These are phyloP conservation scores for Alviniconcha strummeri DNA, from an alignment of 2,888 invertebrate species.

Conservation along the genomic window DNA sequence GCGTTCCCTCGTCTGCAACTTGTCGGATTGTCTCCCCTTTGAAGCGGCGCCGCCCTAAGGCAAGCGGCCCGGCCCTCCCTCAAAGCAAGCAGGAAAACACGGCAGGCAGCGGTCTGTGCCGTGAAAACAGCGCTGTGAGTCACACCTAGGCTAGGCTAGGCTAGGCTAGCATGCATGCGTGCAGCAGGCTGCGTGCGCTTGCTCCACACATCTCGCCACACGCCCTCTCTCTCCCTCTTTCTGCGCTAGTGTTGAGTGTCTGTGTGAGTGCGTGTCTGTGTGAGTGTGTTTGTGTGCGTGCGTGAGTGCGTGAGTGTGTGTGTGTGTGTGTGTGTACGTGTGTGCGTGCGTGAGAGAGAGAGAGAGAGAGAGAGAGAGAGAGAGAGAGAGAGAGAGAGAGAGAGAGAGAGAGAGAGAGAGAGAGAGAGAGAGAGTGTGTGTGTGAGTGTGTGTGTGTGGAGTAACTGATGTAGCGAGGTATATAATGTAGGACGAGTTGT, in stretches of 20 bases:
- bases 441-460: background rate
- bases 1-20: slow-evolving; percentile 16
- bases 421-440: background rate
- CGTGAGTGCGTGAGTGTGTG: background rate
- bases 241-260: background rate
- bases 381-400: background rate
- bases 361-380: background rate
- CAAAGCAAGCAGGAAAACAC: background rate
- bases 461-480: too few relatives aligned
- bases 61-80: background rate
- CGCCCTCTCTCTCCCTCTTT: too few relatives aligned
- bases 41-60: background rate
- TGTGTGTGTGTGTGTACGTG: background rate
- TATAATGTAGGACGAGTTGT: too few relatives aligned
- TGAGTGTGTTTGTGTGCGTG: background rate
- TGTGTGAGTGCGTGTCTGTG: background rate
- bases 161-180: too few relatives aligned
- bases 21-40: slow-evolving; percentile 13
- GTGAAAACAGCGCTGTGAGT: too few relatives aligned
- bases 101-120: background rate
- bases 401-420: background rate
- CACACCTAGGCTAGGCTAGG: too few relatives aligned
- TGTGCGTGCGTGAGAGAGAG: too few relatives aligned
- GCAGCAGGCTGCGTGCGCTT: too few relatives aligned
- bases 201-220: too few relatives aligned